Base-by-base conservation (phyloP, 2,113 vertebrate species). In the Leptobrachium leishanense region DNA sequence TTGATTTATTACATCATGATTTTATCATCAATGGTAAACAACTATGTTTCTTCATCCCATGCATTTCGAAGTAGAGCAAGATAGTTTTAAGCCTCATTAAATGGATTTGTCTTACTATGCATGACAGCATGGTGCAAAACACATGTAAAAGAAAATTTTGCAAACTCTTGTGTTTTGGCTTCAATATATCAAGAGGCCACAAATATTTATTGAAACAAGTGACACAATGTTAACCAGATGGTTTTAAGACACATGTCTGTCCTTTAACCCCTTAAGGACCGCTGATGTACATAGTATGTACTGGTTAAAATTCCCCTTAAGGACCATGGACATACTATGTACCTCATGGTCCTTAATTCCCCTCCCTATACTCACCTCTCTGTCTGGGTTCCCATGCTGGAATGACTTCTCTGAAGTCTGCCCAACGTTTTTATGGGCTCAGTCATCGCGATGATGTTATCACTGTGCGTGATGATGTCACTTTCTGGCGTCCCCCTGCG, bases 1-100 rank as follows among this genome's bases (percentile, higher is more conserved):
- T 77, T 77, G 75, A 77, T 77, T 68, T 77, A 77, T 77, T 68
- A 53, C 75, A 69, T 69, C 65, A 77, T 77, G 75, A 77, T 68
- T 68, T 77, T 57, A 77, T 68, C 75, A 77, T 77, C 68, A 77
- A 66, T 68, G 65, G 53, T 77, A 68, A 54, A 77, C 65, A 77
- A 68, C 42, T 41, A 69, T 77, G 53, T 20, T 66, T 69, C n/a
- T 63, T 68, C 20, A 57, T 68, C 42, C 55, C 53, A 69, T 59
- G 53, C 66, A 77, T 76, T 76, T 41, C 43, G 66, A 75, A 76
- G 44, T 42, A 7, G 6, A 53, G 8, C 40, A 54, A 71, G 40
- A 50, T 54, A 40, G 8, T 76, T 57, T 42, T 68, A 68, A 69
- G 13, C 66, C n/a, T 2, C 53, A 68, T 68, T 68, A 76, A 68